Conservation (phyloP, 2,797 vertebrate genomes). For the Amniataba percoides region DNA sequence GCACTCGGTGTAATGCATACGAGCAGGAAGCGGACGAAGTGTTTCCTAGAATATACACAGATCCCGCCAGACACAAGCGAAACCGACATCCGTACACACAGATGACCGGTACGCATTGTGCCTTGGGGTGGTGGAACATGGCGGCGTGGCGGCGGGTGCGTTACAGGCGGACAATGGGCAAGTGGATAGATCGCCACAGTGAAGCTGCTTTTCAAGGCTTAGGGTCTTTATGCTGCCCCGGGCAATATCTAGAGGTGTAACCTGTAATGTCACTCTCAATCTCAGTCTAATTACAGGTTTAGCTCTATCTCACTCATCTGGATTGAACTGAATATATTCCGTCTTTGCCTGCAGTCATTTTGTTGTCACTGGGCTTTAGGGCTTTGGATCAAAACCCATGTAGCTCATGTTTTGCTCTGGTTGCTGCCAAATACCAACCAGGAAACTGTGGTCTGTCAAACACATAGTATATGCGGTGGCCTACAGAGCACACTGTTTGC, state of each 20-base stretch:
- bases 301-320: conserved; percentile 38
- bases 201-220: conserved; percentile 54
- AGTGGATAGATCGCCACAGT: conserved; percentile 28
- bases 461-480: conserved; percentile 49
- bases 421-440: conserved; percentile 70
- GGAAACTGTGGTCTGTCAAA: conserved; percentile 75
- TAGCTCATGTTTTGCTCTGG: conserved; percentile 52
- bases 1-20: conserved; percentile 80
- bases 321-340: conserved; percentile 49
- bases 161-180: conserved; percentile 62
- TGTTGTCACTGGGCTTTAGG: conserved; percentile 63
- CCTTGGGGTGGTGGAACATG: conserved; percentile 68
- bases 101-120: conserved; percentile 74
- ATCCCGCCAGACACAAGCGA: conserved; percentile 69
- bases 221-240: conserved; percentile 53
- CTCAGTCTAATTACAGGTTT: conserved; percentile 60
- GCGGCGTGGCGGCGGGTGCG: conserved; percentile 44
- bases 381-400: conserved; percentile 53
- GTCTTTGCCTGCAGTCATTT: conserved; percentile 62
- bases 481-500: conserved; percentile 38
- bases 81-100: conserved; percentile 75
- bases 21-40: conserved; percentile 74
- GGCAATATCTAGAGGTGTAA: conserved; percentile 62
- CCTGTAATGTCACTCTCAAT: conserved; percentile 58
- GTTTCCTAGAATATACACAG: conserved; percentile 74